Conservation (phyloP, 2,797 vertebrate species). For the Scolopax bukidnonensis region DNA sequence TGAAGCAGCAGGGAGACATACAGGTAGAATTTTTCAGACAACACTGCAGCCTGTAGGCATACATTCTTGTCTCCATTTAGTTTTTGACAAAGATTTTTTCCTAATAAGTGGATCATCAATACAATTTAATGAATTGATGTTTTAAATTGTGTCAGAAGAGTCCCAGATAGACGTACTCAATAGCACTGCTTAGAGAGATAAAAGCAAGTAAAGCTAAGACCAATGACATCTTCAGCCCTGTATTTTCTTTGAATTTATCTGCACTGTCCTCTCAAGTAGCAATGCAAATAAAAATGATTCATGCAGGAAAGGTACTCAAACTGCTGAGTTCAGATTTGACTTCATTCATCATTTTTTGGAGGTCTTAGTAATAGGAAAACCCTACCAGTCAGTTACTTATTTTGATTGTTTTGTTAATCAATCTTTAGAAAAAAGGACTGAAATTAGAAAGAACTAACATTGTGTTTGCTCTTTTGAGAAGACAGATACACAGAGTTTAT, state of each 20-base stretch:
- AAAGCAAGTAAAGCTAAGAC: background rate
- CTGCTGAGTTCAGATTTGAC: background rate
- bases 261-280: background rate
- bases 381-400: background rate
- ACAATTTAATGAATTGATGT: background rate
- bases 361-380: background rate
- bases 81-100: background rate
- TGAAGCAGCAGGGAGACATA: background rate
- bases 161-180: background rate
- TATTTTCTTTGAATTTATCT: background rate
- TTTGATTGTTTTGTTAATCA: background rate
- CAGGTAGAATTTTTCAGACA: background rate
- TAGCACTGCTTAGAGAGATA: background rate
- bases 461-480: accelerated
- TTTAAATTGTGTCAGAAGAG: background rate
- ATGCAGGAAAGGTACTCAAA: background rate
- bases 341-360: background rate
- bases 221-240: background rate
- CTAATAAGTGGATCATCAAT: background rate
- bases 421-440: background rate
- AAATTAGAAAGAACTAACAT: background rate
- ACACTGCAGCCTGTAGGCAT: background rate
- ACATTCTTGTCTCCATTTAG: background rate
- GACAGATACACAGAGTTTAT: background rate
- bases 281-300: background rate